Evolutionary conservation across 2,113 vertebrate genomes (phyloP).

Genomic region (Vimba vimba): DNA sequence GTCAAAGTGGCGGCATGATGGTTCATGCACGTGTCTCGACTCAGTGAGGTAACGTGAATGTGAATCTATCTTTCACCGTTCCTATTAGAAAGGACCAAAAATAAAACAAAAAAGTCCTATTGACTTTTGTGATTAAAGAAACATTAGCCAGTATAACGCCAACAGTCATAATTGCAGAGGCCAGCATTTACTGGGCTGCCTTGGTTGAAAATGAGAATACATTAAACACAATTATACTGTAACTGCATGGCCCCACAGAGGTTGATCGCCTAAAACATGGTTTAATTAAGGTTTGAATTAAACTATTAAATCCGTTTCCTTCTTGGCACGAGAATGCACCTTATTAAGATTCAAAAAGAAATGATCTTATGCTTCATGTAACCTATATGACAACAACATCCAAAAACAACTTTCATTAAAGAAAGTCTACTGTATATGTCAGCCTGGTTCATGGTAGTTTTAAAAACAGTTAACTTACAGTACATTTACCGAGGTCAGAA

Average conservation of each 20-base stretch:
- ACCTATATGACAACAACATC: background rate
- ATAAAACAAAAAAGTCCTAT: background rate
- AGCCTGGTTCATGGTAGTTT: background rate
- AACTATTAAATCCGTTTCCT: conserved; percentile 30
- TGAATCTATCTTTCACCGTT: background rate
- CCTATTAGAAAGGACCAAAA: background rate
- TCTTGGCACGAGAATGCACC: background rate
- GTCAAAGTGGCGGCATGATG: background rate
- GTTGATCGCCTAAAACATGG: background rate
- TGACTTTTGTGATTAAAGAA: conserved; percentile 23
- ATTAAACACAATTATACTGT: conserved; percentile 58
- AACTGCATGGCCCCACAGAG: conserved; percentile 31
- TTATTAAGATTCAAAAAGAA: conserved; percentile 15
- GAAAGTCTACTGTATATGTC: background rate
- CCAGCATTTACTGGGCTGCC: background rate
- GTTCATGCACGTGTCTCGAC: background rate
- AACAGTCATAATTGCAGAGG: conserved; percentile 4
- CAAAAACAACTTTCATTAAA: conserved; percentile 9
- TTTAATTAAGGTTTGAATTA: conserved; percentile 32
- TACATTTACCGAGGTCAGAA: background rate
- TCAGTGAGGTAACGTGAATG: background rate
- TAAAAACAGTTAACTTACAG: background rate
- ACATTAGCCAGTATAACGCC: background rate
- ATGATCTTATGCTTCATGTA: background rate
- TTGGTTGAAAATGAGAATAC: background rate